phyloP scores from a whole-genome alignment of 2,888 invertebrate genomes.

The Cantharis rufa region DNA sequence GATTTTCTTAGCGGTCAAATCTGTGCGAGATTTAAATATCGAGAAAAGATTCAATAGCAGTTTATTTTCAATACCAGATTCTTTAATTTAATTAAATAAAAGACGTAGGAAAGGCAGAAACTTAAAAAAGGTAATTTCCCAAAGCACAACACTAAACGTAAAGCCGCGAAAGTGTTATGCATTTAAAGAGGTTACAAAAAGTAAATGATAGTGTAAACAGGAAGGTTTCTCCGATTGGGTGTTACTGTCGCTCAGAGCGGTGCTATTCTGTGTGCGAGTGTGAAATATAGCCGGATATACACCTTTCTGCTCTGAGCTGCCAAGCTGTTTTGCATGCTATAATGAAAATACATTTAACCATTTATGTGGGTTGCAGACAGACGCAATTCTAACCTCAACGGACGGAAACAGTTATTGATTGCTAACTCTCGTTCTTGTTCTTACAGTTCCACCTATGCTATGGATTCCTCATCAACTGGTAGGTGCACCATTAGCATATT shows the following conservation, averaged over 20 bases:
- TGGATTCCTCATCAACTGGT: conserved; percentile 91
- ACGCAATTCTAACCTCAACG: conserved; percentile 24
- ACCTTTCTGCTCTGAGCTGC: conserved; percentile 43
- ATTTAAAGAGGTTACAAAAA: conserved; percentile 54
- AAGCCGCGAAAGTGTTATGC: conserved; percentile 50
- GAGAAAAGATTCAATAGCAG: neutral
- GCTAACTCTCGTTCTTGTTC: conserved; percentile 20
- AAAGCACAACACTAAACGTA: conserved; percentile 46
- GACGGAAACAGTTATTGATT: conserved; percentile 31
- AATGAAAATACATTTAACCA: conserved; percentile 52
- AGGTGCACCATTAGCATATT: conserved; percentile 80
- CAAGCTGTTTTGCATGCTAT: conserved; percentile 53
- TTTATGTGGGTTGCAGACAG: conserved; percentile 37
- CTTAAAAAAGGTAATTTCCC: conserved; percentile 45
- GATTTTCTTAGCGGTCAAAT: conserved; percentile 19
- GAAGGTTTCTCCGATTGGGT: conserved; percentile 41
- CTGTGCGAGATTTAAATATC: neutral
- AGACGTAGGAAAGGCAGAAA: neutral
- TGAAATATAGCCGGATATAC: conserved; percentile 45
- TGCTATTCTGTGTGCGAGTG: conserved; percentile 40
- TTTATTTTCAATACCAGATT: conserved; percentile 22
- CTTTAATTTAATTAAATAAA: conserved; percentile 18
- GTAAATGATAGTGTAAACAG: conserved; percentile 53
- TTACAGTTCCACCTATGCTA: conserved; percentile 87
- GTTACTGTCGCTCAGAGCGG: conserved; percentile 40